A percentile compares a stretch with the other conserved stretches of the same genome.
Evolutionary conservation across 2,888 invertebrate genomes (phyloP).

Genomic region (Parnassius orleans): DNA sequence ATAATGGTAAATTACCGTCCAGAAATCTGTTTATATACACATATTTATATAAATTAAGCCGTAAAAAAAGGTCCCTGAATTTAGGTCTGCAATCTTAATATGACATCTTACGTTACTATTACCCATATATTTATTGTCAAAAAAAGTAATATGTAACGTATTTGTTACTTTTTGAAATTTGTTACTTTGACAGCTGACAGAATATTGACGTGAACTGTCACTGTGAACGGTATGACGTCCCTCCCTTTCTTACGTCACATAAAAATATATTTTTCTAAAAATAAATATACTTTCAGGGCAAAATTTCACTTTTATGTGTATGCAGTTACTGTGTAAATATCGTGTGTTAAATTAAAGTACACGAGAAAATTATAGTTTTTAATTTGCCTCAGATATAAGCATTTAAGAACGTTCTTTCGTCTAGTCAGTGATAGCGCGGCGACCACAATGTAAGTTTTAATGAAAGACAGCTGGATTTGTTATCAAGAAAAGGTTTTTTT

Average conservation of each 20-base stretch:
- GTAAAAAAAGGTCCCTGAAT: background rate
- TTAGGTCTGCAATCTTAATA: background rate
- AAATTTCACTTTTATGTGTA: no score
- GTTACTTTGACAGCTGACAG: no score
- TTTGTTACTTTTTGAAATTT: no score
- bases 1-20: conserved; percentile 12
- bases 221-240: background rate
- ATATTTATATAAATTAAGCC: background rate
- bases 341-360: background rate
- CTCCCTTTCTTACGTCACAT: background rate
- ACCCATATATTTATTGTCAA: no score
- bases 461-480: conserved; percentile 5
- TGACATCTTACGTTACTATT: no score
- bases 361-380: conserved; percentile 1
- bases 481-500: background rate
- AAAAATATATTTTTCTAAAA: conserved; percentile 1
- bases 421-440: conserved; percentile 51
- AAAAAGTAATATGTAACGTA: no score
- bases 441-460: conserved; percentile 33
- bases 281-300: no score
- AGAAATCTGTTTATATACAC: conserved; percentile 1
- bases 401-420: conserved; percentile 43
- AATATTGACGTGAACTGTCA: background rate
- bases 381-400: conserved; percentile 35
- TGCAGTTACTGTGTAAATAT: background rate